phyloP scores from a whole-genome alignment of 2,797 vertebrate species.

The Pseudopleuronectes americanus region DNA sequence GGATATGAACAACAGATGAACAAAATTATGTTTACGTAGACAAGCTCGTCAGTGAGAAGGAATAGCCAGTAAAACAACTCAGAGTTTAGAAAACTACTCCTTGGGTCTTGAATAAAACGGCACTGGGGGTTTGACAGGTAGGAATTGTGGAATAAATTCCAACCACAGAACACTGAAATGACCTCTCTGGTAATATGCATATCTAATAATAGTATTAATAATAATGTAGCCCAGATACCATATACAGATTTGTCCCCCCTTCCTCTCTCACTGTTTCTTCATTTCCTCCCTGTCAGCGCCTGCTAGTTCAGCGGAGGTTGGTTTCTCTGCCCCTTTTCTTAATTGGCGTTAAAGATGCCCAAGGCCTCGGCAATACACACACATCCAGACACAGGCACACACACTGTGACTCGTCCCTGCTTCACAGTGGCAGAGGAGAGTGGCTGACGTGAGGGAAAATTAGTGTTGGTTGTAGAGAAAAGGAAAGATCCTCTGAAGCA shows the following conservation, averaged over 20 bases:
- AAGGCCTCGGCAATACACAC: conserved; percentile 61
- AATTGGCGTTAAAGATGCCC: conserved; percentile 83
- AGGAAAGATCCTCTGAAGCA: conserved; percentile 69
- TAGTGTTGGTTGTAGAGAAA: conserved; percentile 52
- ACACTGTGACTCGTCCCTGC: conserved; percentile 55
- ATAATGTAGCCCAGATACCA: conserved; percentile 49
- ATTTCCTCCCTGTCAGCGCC: conserved; percentile 66
- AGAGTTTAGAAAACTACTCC: no score
- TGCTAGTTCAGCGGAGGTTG: conserved; percentile 56
- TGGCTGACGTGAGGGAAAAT: conserved; percentile 73
- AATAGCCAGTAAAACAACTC: no score
- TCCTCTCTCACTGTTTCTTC: conserved; percentile 49
- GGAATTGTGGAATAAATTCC: not conserved
- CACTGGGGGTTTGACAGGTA: not conserved
- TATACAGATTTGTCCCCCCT: conserved; percentile 47
- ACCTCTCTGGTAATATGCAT: conserved; percentile 18
- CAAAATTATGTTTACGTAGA: not conserved
- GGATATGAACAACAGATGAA: not conserved
- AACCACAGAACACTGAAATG: not conserved
- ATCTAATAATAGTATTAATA: conserved; percentile 31
- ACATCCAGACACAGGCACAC: conserved; percentile 25
- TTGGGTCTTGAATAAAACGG: no score
- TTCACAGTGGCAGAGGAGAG: conserved; percentile 65
- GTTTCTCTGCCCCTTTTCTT: conserved; percentile 74
- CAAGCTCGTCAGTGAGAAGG: no score